Conservation (phyloP, 30 jellyfish, hydroid and myxozoan species). For the Aurelia sp. region DNA sequence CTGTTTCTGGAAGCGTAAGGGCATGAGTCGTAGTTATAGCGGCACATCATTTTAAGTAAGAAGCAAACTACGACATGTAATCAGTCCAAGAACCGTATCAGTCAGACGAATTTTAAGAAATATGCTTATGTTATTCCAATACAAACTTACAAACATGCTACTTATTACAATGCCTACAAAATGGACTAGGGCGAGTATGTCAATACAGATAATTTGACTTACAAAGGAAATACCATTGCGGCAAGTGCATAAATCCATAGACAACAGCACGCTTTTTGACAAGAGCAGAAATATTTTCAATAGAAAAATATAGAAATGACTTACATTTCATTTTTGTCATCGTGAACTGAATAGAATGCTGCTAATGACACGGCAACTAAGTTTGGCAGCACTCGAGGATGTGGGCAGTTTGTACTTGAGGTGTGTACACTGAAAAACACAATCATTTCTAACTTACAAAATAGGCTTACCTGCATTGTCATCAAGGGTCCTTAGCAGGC, state of each 20-base stretch:
- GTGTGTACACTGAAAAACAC: slow-evolving; percentile 75
- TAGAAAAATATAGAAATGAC: neutral
- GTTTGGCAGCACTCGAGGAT: slow-evolving; percentile 88
- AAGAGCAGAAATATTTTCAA: neutral
- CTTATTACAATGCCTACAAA: no score
- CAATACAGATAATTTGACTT: no score
- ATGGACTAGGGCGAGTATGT: no score
- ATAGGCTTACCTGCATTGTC: neutral
- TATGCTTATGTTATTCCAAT: no score
- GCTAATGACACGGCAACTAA: slow-evolving; percentile 83
- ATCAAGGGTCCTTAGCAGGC: no score
- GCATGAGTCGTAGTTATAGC: no score
- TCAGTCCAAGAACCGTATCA: neutral
- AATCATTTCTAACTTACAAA: neutral
- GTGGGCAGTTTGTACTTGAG: slow-evolving; percentile 78
- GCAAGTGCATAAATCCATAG: no score
- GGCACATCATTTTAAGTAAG: no score
- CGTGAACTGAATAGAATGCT: slow-evolving; percentile 74
- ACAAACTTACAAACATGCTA: no score
- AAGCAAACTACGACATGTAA: no score
- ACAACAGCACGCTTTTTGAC: neutral
- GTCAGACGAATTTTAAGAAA: neutral
- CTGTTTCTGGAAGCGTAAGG: no score
- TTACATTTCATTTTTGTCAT: slow-evolving; percentile 72
- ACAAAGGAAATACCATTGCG: neutral